These are phyloP conservation scores for Heliconius charithonia DNA, from an alignment of 2,888 invertebrate species.

Conservation along the genomic window DNA sequence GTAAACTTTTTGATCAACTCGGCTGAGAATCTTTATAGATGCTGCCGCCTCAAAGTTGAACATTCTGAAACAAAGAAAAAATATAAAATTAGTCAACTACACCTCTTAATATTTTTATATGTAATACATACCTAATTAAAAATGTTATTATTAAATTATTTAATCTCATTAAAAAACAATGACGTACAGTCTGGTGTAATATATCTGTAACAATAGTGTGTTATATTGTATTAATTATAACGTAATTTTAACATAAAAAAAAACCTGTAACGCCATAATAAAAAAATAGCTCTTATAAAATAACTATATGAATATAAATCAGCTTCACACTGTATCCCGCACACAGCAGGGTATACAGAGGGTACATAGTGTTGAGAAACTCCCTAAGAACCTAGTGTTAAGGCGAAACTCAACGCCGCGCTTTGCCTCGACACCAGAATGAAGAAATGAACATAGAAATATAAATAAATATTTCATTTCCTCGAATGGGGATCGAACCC, in stretches of 20 bases:
- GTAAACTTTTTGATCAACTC: not conserved
- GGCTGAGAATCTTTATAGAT: slow-evolving; percentile 1
- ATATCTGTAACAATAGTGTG: not conserved
- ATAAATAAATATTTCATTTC: no score
- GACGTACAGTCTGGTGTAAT: not conserved
- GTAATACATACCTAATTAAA: not conserved
- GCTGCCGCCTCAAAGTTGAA: not conserved
- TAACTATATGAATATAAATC: no score
- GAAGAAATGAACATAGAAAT: no score
- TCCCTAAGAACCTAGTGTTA: no score
- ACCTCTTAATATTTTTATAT: not conserved
- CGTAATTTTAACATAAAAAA: not conserved
- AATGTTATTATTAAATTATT: not conserved
- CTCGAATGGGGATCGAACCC: no score
- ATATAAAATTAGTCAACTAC: not conserved
- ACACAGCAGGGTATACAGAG: no score
- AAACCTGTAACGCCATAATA: not conserved
- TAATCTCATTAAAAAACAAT: not conserved
- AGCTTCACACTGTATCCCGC: no score
- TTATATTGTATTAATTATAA: not conserved
- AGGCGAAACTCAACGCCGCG: no score
- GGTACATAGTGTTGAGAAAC: no score
- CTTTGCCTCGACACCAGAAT: no score
- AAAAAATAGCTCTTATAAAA: not conserved
- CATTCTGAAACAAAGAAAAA: slow-evolving; percentile 21